Percentiles rank a stretch among this genome's conserved stretches.
Conservation (phyloP, 2,888 invertebrate genomes). For the Drosophila recens region DNA sequence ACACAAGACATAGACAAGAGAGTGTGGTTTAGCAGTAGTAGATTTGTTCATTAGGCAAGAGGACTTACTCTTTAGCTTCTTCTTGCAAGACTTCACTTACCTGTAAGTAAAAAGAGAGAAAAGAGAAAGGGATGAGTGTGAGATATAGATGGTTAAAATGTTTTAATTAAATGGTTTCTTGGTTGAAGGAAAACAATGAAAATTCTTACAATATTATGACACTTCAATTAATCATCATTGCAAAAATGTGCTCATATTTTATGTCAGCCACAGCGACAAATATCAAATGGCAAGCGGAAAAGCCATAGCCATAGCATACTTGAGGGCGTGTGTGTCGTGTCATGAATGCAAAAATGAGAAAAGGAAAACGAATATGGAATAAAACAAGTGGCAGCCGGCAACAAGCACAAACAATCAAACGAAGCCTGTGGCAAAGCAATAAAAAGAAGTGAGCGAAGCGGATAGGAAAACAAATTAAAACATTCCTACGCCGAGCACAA, state of each 20-base stretch:
- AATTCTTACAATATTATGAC: constrained; percentile 72
- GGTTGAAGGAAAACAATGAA: constrained; percentile 53
- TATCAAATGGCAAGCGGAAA: constrained; percentile 69
- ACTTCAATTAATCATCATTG: constrained; percentile 81
- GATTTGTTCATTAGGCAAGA: constrained; percentile 66
- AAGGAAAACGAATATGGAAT: constrained; percentile 27
- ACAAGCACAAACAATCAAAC: constrained; percentile 73
- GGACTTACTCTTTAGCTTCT: constrained; percentile 57
- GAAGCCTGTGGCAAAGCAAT: constrained; percentile 76
- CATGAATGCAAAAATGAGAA: constrained; percentile 71
- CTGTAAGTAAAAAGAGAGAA: constrained; percentile 58
- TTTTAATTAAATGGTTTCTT: constrained; percentile 68
- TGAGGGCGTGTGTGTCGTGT: constrained; percentile 76
- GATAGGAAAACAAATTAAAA: constrained; percentile 82
- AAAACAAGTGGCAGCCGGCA: constrained; percentile 74
- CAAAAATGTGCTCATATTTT: constrained; percentile 58
- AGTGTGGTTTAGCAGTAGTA: constrained; percentile 48
- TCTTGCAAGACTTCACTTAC: constrained; percentile 63
- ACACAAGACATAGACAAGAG: constrained; percentile 50
- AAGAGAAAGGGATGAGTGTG: constrained; percentile 1
- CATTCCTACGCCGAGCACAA: constrained; percentile 72
- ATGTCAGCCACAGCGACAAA: constrained; percentile 59
- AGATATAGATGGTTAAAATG: constrained; percentile 45
- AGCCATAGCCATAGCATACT: constrained; percentile 63
- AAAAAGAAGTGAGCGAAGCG: constrained; percentile 75